Conservation (phyloP, 1,140 invertebrate species). For the Zophobas atratus region DNA sequence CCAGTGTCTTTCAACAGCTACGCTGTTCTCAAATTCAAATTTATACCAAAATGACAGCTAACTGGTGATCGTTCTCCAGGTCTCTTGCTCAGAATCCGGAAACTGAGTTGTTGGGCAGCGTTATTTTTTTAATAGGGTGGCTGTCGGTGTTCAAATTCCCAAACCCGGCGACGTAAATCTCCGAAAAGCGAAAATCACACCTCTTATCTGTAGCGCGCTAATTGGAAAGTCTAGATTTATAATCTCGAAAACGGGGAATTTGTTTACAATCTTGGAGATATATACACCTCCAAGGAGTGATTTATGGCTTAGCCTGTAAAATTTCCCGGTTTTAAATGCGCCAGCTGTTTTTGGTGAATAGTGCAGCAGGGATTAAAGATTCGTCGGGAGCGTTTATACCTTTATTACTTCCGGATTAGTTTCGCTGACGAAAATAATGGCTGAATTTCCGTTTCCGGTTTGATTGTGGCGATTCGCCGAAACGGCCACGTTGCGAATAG, state of each 20-base stretch:
- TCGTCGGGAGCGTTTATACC: slow-evolving; percentile 34
- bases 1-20: no score
- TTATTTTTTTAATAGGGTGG: no score
- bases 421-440: slow-evolving; percentile 16
- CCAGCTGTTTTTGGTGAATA: slow-evolving; percentile 21
- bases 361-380: slow-evolving; percentile 12
- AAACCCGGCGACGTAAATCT: no score
- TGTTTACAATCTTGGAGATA: slow-evolving; percentile 21
- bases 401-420: slow-evolving; percentile 46
- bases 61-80: no score
- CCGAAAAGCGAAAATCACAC: not conserved
- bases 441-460: slow-evolving; percentile 33
- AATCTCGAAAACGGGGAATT: not conserved
- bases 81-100: no score
- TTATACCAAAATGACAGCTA: no score
- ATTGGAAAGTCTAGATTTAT: not conserved
- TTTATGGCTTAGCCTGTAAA: slow-evolving; percentile 17
- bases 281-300: not conserved
- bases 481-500: slow-evolving; percentile 6
- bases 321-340: not conserved
- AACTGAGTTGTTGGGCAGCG: no score
- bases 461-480: not conserved
- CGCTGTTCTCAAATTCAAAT: no score
- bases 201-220: not conserved
- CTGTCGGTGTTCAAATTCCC: no score